These are phyloP conservation scores for Boloria euphrosyne DNA, from an alignment of 2,888 invertebrate species.

Conservation along the genomic window DNA sequence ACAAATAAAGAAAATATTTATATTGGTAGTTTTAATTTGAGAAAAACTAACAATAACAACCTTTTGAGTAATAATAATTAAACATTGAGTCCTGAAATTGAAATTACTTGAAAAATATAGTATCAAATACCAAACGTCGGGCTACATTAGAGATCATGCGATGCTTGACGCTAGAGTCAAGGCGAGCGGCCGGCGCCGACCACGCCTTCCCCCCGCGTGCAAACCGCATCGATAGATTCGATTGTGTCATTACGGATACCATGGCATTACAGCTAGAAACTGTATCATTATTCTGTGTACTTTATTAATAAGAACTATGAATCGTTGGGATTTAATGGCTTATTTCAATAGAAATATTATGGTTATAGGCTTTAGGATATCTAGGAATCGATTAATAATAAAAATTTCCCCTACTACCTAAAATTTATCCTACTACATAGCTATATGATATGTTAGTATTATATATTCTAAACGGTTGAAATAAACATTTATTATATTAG, in stretches of 20 bases:
- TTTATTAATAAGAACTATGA: conserved; percentile 28
- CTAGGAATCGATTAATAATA: not conserved
- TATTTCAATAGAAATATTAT: conserved; percentile 1
- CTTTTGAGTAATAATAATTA: no score
- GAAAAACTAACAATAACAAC: no score
- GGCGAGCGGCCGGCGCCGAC: conserved; percentile 81
- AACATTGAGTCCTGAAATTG: no score
- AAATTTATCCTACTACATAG: no score
- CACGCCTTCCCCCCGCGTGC: conserved; percentile 70
- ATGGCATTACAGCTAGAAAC: conserved; percentile 29
- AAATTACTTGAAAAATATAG: not conserved
- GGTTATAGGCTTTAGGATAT: not conserved
- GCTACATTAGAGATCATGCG: conserved; percentile 73
- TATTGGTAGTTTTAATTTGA: no score
- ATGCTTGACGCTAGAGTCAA: conserved; percentile 81
- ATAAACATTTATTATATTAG: no score
- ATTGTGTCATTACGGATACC: conserved; percentile 53
- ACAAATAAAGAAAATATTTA: no score
- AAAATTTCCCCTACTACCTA: no score
- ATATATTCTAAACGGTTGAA: no score
- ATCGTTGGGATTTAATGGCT: conserved; percentile 25
- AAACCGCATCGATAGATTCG: conserved; percentile 52
- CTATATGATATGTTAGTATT: no score
- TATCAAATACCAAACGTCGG: conserved; percentile 17
- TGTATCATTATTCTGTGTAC: conserved; percentile 34